Conservation (phyloP, 2,113 vertebrate genomes). For the Gasterosteus nipponicus region DNA sequence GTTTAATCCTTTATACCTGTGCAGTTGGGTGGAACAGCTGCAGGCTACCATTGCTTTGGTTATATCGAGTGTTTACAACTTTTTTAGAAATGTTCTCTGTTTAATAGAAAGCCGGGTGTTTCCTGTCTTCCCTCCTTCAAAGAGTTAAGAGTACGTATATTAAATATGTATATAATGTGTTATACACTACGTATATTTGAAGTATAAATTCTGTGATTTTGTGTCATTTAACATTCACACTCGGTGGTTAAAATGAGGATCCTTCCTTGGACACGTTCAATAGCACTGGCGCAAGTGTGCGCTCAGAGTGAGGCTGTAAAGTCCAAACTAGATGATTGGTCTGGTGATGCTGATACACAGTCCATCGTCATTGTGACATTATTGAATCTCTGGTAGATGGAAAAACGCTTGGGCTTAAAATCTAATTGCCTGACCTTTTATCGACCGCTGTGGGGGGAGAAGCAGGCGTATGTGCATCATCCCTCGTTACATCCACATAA, state of each 20-base stretch:
- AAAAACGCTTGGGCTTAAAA: slow-evolving; percentile 24
- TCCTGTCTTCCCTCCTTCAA: not conserved
- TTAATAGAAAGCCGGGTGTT: not conserved
- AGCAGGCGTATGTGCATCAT: slow-evolving; percentile 62
- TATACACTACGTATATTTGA: too few species aligned
- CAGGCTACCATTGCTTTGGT: slow-evolving; percentile 18
- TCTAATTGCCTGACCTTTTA: slow-evolving; percentile 84
- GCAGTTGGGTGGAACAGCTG: slow-evolving; percentile 14
- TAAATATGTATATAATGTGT: too few species aligned
- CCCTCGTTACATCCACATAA: slow-evolving; percentile 80
- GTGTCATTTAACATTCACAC: not conserved
- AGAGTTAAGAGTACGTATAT: not conserved
- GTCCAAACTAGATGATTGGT: slow-evolving; percentile 28
- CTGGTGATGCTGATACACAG: slow-evolving; percentile 45
- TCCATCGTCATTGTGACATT: slow-evolving; percentile 59
- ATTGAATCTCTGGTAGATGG: slow-evolving; percentile 55
- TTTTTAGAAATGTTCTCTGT: not conserved
- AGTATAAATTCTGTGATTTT: not conserved
- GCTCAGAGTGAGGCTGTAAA: slow-evolving; percentile 13
- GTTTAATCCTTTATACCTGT: not conserved
- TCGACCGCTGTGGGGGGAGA: slow-evolving; percentile 77
- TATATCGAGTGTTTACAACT: slow-evolving; percentile 1
- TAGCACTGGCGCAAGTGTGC: slow-evolving; percentile 6
- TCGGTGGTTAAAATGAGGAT: too few species aligned
- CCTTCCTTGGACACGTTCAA: too few species aligned